Evolutionary conservation across 2,113 vertebrate species (phyloP), one percentile per base, ranked within the genome.

Genomic region (Tragelaphus strepsiceros): DNA sequence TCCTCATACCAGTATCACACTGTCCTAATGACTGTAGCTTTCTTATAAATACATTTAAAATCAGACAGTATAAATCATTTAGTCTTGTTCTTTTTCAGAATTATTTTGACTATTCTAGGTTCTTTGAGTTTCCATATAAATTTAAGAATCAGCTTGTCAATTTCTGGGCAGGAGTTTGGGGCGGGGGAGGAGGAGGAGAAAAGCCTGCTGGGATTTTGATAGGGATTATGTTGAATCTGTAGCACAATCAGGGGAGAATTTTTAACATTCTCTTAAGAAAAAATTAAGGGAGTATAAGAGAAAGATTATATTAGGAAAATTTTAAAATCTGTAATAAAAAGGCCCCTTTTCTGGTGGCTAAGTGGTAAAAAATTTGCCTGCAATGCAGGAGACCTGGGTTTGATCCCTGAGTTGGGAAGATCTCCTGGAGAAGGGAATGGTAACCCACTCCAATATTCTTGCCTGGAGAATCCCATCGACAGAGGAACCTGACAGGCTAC

Each of bases 61-160:
- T 87, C 58, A 92, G 74, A 26, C 67, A 35, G 10, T 82, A 5
- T 88, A 88, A 86, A 24, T 81, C 19, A 71, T 30, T 39, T 5
- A 88, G 22, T 43, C n/a, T 6, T 62, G 15, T 96, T 88, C 22
- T 39, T 90, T 88, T 96, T 11, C 39, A 64, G 64, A 82, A 91
- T 87, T 91, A 62, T 88, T 88, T 91, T 94, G 28, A 22, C 21
- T 91, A 58, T 67, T 90, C 26, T 81, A 24, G 16, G 59, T 90
- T 43, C 35, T 46, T 93, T 53, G 10, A 51, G 26, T 92, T 92
- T 80, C 13, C 30, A 26, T 77, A 14, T 61, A 71, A 90, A 85
- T 90, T 92, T 91, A 93, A 78, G 58, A 94, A 84, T 91, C 88
- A 88, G 11, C 11, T 61, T 83, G 19, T 87, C 15, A 58, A 8